phyloP scores from a whole-genome alignment of 2,113 vertebrate species.

The Silurus asotus region DNA sequence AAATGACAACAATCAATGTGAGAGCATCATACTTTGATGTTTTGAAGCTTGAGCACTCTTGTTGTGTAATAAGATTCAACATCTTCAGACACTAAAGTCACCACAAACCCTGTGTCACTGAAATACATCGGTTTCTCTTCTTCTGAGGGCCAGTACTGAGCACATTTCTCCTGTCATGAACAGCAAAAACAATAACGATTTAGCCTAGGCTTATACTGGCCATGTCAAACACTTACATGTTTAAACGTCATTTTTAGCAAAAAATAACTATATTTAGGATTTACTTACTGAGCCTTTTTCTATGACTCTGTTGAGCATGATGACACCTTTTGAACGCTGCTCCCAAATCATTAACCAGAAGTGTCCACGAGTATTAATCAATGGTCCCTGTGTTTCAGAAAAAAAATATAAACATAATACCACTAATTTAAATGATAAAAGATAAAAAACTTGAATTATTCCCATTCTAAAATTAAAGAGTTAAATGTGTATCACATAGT shows the following conservation, averaged over 20 bases:
- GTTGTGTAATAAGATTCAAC: slow-evolving; percentile 89
- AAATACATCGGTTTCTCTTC: slow-evolving; percentile 85
- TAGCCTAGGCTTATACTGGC: not conserved
- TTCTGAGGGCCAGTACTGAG: slow-evolving; percentile 93
- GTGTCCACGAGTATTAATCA: slow-evolving; percentile 94
- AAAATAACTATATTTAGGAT: not conserved
- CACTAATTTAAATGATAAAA: not conserved
- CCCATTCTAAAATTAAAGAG: not conserved
- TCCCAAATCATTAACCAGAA: slow-evolving; percentile 99
- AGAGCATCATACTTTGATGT: slow-evolving; percentile 79
- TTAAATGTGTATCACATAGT: not conserved
- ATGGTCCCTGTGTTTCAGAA: slow-evolving; percentile 81
- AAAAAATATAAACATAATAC: not conserved
- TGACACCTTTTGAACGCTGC: slow-evolving; percentile 91
- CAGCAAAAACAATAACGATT: not conserved
- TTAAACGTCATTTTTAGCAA: not conserved
- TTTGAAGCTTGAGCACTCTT: slow-evolving; percentile 85
- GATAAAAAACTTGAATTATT: not conserved
- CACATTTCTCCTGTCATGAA: slow-evolving; percentile 89
- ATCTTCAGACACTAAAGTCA: slow-evolving; percentile 88
- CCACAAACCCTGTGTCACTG: slow-evolving; percentile 88
- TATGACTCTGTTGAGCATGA: slow-evolving; percentile 95
- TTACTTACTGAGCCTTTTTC: slow-evolving; percentile 94
- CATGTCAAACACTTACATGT: not conserved
- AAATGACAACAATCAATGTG: not conserved